phyloP scores from a whole-genome alignment of 2,113 vertebrate species.

The Pelmatolapia mariae region DNA sequence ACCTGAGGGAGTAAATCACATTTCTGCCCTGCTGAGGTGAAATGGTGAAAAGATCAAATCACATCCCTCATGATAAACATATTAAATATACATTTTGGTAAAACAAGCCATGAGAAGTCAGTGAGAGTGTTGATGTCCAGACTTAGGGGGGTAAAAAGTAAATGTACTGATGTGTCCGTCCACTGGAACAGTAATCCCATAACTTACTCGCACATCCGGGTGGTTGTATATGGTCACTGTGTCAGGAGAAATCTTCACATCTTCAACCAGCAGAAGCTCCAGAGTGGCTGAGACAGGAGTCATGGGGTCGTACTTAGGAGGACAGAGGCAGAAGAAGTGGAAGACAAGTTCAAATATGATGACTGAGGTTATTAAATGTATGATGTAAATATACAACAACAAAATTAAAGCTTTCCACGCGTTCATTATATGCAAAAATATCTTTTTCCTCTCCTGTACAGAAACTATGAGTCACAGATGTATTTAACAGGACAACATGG shows the following conservation, averaged over 20 bases:
- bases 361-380: background rate
- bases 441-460: background rate
- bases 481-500: background rate
- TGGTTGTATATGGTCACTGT: constrained; percentile 88
- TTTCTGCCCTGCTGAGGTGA: background rate
- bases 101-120: background rate
- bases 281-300: constrained; percentile 78
- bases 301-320: constrained; percentile 73
- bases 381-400: background rate
- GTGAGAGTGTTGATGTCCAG: background rate
- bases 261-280: constrained; percentile 91
- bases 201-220: constrained; percentile 78
- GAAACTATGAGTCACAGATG: background rate
- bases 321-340: background rate
- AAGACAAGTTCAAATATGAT: background rate
- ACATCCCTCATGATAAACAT: background rate
- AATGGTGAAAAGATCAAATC: background rate
- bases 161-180: background rate
- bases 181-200: background rate
- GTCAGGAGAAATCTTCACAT: constrained; percentile 81
- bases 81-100: background rate
- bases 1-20: background rate
- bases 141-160: background rate
- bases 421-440: background rate
- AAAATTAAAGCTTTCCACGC: background rate